Evolutionary conservation across 1,140 invertebrate species (phyloP).

Genomic region (Melitaea cinxia): DNA sequence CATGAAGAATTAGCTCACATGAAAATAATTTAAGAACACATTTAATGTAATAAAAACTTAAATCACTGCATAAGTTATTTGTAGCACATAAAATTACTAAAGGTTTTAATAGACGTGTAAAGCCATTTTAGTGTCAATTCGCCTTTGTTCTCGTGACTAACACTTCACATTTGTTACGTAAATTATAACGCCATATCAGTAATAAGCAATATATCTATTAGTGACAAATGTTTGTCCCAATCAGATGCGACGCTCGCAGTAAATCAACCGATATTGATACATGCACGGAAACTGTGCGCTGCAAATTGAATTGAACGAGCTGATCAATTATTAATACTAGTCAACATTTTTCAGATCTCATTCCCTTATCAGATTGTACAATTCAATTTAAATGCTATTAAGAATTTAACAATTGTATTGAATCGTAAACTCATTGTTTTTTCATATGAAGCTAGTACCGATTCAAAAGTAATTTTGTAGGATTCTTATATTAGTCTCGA

Average conservation of each 20-base stretch:
- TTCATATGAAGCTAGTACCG: no score
- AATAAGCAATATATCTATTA: constrained; percentile 20
- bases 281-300: constrained; percentile 7
- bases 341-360: background rate
- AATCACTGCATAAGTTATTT: no score
- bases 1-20: constrained; percentile 44
- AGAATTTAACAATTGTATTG: no score
- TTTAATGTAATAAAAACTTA: no score
- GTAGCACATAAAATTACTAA: no score
- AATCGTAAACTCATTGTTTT: no score
- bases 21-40: background rate
- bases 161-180: background rate
- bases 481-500: no score
- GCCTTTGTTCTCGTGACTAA: background rate
- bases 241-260: constrained; percentile 13
- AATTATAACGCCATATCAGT: background rate
- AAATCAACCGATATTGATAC: constrained; percentile 26
- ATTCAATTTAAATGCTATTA: no score
- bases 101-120: no score
- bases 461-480: no score
- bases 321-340: background rate
- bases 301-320: constrained; percentile 4
- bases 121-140: background rate
- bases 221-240: constrained; percentile 18
- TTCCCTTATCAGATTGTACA: background rate